These are phyloP conservation scores for Limnephilus lunatus DNA, from an alignment of 2,888 invertebrate species.

Conservation along the genomic window DNA sequence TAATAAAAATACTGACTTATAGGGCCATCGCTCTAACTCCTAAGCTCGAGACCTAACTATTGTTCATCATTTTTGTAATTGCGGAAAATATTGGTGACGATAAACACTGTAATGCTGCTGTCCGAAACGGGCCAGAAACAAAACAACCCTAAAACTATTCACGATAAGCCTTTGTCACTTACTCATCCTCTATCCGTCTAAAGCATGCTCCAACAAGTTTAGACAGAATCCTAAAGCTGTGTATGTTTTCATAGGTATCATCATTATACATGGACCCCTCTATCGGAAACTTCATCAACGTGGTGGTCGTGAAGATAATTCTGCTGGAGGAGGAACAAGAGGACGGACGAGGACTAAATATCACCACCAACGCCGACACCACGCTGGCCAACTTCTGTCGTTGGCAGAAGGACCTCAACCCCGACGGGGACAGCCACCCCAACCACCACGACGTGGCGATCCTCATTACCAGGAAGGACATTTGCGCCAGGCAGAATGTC, in stretches of 20 bases:
- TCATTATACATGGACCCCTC: constrained; percentile 91
- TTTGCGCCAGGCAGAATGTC: constrained; percentile 80
- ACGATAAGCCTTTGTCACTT: not conserved
- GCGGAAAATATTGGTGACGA: too few relatives aligned
- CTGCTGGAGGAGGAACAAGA: constrained; percentile 83
- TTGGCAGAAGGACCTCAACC: constrained; percentile 88
- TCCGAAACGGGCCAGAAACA: too few relatives aligned
- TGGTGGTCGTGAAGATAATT: constrained; percentile 91
- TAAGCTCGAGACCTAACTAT: too few relatives aligned
- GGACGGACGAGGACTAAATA: constrained; percentile 80
- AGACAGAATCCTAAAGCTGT: not conserved
- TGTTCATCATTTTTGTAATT: too few relatives aligned
- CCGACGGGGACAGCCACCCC: constrained; percentile 86
- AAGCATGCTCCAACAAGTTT: not conserved
- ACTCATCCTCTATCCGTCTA: too few relatives aligned
- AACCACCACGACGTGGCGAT: constrained; percentile 95
- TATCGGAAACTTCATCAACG: constrained; percentile 93
- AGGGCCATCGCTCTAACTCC: too few relatives aligned
- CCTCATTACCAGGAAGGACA: constrained; percentile 87
- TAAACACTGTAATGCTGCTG: too few relatives aligned
- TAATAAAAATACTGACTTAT: too few relatives aligned
- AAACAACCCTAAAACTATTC: too few relatives aligned
- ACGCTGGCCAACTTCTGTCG: constrained; percentile 91
- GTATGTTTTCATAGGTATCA: constrained; percentile 79
- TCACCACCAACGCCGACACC: constrained; percentile 88